Evolutionary conservation across 2,888 invertebrate species (phyloP).

Genomic region (Diachrysia chrysitis): DNA sequence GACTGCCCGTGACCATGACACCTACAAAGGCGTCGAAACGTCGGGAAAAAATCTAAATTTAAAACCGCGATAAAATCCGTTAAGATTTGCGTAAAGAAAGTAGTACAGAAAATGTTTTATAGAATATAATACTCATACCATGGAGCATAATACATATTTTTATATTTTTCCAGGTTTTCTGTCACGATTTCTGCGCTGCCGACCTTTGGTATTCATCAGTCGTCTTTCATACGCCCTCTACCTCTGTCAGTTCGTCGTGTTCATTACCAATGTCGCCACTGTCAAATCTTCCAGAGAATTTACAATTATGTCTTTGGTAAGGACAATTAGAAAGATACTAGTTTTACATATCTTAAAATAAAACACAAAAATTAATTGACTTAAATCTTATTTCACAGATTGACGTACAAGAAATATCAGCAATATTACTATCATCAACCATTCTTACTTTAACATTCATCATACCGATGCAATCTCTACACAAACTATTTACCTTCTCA

Average conservation of each 20-base stretch:
- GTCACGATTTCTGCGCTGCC: constrained; percentile 86
- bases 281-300: constrained; percentile 90
- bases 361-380: background rate
- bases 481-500: constrained; percentile 72
- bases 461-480: constrained; percentile 90
- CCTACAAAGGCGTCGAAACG: too few relatives aligned
- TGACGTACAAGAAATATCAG: constrained; percentile 87
- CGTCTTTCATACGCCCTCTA: constrained; percentile 91
- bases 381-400: constrained; percentile 81
- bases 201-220: constrained; percentile 90
- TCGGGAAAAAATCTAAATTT: too few relatives aligned
- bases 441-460: constrained; percentile 90
- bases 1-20: too few relatives aligned
- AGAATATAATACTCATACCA: too few relatives aligned
- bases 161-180: constrained; percentile 78
- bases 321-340: constrained; percentile 45
- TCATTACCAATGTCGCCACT: constrained; percentile 91
- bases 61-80: too few relatives aligned
- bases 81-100: too few relatives aligned
- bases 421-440: constrained; percentile 86
- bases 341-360: background rate
- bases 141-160: too few relatives aligned
- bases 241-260: constrained; percentile 91
- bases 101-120: too few relatives aligned
- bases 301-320: constrained; percentile 89